Percentiles rank a stretch among this genome's conserved stretches.
These are phyloP conservation scores for Amblyjoppa fuscipennis DNA, from an alignment of 2,888 invertebrate genomes.

Conservation along the genomic window DNA sequence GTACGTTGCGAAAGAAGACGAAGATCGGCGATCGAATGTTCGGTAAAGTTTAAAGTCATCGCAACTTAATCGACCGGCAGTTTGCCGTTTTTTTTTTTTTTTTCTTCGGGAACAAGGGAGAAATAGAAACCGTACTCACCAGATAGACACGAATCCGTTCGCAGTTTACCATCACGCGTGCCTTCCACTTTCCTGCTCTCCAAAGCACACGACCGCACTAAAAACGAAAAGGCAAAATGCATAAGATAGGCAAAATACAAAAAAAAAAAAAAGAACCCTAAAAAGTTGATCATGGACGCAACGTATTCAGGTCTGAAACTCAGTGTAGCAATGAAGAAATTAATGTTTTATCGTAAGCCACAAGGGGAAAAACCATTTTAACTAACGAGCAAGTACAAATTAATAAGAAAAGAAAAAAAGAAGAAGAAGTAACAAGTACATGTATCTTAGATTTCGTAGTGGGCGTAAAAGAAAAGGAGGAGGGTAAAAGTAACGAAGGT, in stretches of 20 bases:
- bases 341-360: slow-evolving; percentile 79
- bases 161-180: slow-evolving; percentile 68
- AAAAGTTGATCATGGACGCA: slow-evolving; percentile 80
- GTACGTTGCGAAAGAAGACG: neutral
- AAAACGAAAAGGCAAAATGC: slow-evolving; percentile 31
- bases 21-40: neutral
- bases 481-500: slow-evolving; percentile 12
- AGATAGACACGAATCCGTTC: slow-evolving; percentile 59
- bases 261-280: slow-evolving; percentile 68
- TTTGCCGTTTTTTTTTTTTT: neutral
- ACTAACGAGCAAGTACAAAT: slow-evolving; percentile 85
- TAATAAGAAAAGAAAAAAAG: slow-evolving; percentile 75
- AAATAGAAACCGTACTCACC: slow-evolving; percentile 20
- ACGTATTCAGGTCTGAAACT: slow-evolving; percentile 83
- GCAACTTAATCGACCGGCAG: slow-evolving; percentile 36
- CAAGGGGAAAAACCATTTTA: slow-evolving; percentile 82
- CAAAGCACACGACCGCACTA: slow-evolving; percentile 73
- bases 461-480: slow-evolving; percentile 64
- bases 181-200: slow-evolving; percentile 77
- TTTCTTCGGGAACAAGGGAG: neutral
- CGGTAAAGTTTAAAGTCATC: neutral
- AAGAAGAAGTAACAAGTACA: slow-evolving; percentile 78
- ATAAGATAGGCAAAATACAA: slow-evolving; percentile 22
- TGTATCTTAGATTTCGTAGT: slow-evolving; percentile 82
- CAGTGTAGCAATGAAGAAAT: slow-evolving; percentile 76